A percentile compares a stretch with the other conserved stretches of the same genome.
Evolutionary conservation across 1,140 invertebrate genomes (phyloP).

Genomic region (Aporrectodea caliginosa): DNA sequence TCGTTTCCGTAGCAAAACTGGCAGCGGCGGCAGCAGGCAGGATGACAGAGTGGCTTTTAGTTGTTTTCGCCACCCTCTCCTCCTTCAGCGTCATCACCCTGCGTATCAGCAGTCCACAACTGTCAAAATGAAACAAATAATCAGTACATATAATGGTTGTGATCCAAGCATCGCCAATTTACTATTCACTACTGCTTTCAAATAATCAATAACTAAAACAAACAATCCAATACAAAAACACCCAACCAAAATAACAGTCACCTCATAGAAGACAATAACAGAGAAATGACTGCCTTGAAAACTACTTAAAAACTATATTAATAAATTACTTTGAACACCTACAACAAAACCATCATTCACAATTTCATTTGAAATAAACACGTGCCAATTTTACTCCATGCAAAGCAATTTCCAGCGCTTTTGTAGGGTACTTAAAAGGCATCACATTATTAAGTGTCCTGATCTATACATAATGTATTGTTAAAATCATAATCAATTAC

Average conservation of each 20-base stretch:
- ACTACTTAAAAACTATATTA: too few species aligned
- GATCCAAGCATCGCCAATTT: background rate
- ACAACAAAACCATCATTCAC: too few species aligned
- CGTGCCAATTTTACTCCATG: too few species aligned
- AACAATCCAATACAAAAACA: background rate
- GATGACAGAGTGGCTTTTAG: background rate
- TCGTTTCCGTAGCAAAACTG: background rate
- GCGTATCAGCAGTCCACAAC: conserved; percentile 96
- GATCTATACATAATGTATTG: too few species aligned
- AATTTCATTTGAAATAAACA: too few species aligned
- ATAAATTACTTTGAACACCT: too few species aligned
- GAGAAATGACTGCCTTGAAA: background rate
- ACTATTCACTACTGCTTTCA: background rate
- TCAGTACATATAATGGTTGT: background rate
- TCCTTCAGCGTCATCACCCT: conserved; percentile 60
- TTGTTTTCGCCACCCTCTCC: conserved; percentile 10
- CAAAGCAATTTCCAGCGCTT: too few species aligned
- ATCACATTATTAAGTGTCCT: too few species aligned
- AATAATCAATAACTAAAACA: background rate
- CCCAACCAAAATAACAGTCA: background rate
- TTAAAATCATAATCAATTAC: too few species aligned
- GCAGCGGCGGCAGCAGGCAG: background rate
- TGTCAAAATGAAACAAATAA: conserved; percentile 33
- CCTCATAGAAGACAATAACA: conserved; percentile 31
- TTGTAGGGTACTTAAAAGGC: too few species aligned